Conservation (phyloP, 2,113 vertebrate genomes). For the Myodes glareolus region DNA sequence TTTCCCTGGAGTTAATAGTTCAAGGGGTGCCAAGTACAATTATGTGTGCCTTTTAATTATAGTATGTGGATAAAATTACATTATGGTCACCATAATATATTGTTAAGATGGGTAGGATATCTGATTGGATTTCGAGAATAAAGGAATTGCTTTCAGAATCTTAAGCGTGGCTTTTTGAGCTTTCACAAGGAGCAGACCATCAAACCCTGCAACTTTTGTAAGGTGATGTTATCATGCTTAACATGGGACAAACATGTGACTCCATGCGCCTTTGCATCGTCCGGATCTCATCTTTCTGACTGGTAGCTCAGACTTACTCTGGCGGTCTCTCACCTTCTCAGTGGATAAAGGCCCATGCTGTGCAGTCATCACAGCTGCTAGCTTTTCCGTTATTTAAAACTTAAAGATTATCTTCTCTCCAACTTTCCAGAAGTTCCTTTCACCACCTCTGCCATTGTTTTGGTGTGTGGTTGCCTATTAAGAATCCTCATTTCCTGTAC, state of each 20-base stretch:
- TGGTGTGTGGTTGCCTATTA: constrained; percentile 34
- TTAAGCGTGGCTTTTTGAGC: neutral
- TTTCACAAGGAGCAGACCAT: neutral
- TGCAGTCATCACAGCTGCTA: neutral
- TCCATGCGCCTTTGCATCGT: no score
- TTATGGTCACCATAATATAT: neutral
- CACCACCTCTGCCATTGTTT: constrained; percentile 17
- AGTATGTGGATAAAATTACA: constrained; percentile 53
- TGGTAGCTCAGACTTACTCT: neutral
- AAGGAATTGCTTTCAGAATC: neutral
- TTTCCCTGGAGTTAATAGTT: constrained; percentile 54
- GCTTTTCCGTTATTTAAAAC: neutral
- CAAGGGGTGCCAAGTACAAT: constrained; percentile 47
- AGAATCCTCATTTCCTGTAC: constrained; percentile 52
- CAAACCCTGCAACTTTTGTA: neutral
- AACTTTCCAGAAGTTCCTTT: neutral
- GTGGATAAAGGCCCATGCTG: neutral
- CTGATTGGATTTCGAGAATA: neutral
- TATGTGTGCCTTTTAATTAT: constrained; percentile 45
- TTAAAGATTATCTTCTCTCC: neutral
- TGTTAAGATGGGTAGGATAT: neutral
- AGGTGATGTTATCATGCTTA: neutral
- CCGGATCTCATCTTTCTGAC: neutral
- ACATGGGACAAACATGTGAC: neutral
- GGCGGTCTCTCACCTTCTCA: neutral